Conservation (phyloP, 2,888 invertebrate species). For the Hirudinaria manillensis region DNA sequence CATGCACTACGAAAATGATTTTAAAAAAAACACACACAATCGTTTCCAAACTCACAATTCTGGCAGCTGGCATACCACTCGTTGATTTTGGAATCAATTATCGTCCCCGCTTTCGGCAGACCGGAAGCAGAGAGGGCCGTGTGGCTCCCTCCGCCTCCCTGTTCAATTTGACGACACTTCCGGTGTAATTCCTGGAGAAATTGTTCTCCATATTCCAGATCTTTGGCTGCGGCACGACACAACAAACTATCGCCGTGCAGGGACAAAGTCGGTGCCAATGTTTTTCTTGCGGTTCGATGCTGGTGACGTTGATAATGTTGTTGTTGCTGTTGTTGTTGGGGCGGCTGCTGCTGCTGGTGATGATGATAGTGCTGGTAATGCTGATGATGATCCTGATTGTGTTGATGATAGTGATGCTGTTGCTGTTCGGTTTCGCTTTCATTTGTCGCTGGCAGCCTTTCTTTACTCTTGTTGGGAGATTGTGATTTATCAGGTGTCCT, state of each 20-base stretch:
- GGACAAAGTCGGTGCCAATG: not conserved
- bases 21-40: too few species aligned
- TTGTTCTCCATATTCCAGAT: not conserved
- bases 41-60: not conserved
- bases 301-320: not conserved
- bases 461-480: not conserved
- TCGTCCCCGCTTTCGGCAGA: slow-evolving; percentile 4
- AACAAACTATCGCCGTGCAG: not conserved
- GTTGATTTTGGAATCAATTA: slow-evolving; percentile 4
- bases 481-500: not conserved
- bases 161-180: slow-evolving; percentile 8
- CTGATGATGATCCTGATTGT: not conserved
- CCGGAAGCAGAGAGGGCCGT: not conserved
- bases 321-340: not conserved
- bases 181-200: not conserved
- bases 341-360: not conserved
- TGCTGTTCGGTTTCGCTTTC: not conserved
- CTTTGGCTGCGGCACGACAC: not conserved
- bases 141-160: not conserved
- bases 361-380: too few species aligned
- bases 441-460: not conserved
- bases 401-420: not conserved
- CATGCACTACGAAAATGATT: not conserved
- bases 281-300: not conserved
- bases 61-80: slow-evolving; percentile 12